phyloP scores from a whole-genome alignment of 37 sponge, comb jelly and placozoan genomes.

The Beroe ovata region DNA sequence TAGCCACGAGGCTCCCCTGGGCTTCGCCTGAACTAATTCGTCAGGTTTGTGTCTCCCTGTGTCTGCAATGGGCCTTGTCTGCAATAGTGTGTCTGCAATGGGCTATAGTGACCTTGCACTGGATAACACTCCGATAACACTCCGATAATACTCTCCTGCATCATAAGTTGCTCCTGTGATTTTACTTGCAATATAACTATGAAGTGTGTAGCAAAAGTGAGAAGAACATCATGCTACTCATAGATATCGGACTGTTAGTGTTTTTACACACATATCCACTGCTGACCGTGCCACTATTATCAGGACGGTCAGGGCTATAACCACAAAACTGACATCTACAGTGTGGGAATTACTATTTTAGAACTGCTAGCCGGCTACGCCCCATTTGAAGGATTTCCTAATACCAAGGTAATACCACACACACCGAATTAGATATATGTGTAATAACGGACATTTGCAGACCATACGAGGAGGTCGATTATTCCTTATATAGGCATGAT shows the following conservation, averaged over 20 bases:
- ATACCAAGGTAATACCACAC: slow-evolving; percentile 22
- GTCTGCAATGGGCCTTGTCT: too few species aligned
- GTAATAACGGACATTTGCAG: neutral
- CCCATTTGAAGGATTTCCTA: slow-evolving; percentile 56
- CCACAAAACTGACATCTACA: slow-evolving; percentile 51
- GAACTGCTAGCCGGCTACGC: slow-evolving; percentile 52
- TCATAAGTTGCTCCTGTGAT: too few species aligned
- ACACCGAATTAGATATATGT: neutral
- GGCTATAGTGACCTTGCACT: too few species aligned
- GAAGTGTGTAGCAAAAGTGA: too few species aligned
- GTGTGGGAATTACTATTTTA: slow-evolving; percentile 50
- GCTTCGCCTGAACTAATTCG: slow-evolving; percentile 44
- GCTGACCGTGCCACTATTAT: too few species aligned
- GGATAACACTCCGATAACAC: too few species aligned
- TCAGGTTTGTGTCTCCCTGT: neutral
- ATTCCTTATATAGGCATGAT: neutral
- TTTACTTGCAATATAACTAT: too few species aligned
- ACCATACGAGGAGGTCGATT: neutral
- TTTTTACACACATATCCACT: too few species aligned
- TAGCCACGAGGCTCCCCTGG: slow-evolving; percentile 23
- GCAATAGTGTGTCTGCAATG: too few species aligned
- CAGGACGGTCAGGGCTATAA: slow-evolving; percentile 18
- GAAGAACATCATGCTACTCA: too few species aligned
- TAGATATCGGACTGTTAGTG: too few species aligned
- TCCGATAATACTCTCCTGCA: too few species aligned